Evolutionary conservation across 2,113 vertebrate genomes (phyloP), one percentile per base, ranked within the genome.

Genomic region (Pongo abelii): DNA sequence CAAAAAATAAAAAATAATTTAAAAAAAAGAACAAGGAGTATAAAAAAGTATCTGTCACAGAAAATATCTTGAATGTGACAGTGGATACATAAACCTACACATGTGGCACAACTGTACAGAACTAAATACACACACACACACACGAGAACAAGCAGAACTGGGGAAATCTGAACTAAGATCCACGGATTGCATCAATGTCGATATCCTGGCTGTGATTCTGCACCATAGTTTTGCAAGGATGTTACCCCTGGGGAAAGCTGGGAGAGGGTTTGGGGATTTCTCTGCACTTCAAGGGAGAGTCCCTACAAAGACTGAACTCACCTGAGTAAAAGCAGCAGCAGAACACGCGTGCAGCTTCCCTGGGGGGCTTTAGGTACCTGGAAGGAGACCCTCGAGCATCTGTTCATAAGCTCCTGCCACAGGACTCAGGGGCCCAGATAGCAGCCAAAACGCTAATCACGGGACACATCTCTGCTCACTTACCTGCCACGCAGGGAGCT

Each of bases 351-450:
- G 38, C 20, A 57, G 61, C 61, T 85, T 67, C 79, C 74, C 48
- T 43, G 32, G 50, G 50, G 72, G 14, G 14, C n/a, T 64, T 59
- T 4, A 2, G 35, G 22, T 55, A 48, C 3, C 3, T 0, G 8
- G 40, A 72, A 43, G 4, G 57, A 70, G 48, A 77, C 43, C 43
- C 67, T 52, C 0, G 0, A 38, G 57, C 0, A 0, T 55, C 78
- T 46, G 6, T 50, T 55, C 23, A 43, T 30, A 12, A 86, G 40
- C 35, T 35, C 81, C 61, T 43, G 70, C 61, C 83, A 30, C 0
- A 3, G 32, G 72, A 35, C 78, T 10, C 6, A 17, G 14, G 8
- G 64, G 78, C 61, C 52, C 55, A 38, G 81, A 43, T 12, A 35
- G 35, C 8, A 18, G 2, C 43, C 9, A 18, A 18, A 22, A 72